Evolutionary conservation across 2,113 vertebrate genomes (phyloP).

Genomic region (Lutjanus erythropterus): DNA sequence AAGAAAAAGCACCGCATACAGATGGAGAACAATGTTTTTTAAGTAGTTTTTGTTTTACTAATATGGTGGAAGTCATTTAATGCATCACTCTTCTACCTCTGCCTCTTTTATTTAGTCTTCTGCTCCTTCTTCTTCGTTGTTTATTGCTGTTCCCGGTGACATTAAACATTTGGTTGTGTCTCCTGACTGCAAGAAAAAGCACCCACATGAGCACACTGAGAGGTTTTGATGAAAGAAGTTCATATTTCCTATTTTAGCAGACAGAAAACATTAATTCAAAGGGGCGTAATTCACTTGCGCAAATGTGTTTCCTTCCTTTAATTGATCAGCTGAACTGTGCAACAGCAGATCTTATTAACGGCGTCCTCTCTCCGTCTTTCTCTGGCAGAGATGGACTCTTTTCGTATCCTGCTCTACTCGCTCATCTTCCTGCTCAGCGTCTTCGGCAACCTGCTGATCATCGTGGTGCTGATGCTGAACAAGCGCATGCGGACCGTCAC

Average conservation of each 20-base stretch:
- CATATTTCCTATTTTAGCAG: slow-evolving; percentile 7
- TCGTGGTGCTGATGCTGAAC: slow-evolving; percentile 90
- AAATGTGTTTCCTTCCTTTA: slow-evolving; percentile 10
- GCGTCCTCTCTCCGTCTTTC: slow-evolving; percentile 20
- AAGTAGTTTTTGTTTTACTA: background rate
- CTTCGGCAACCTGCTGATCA: slow-evolving; percentile 92
- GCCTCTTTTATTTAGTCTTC: slow-evolving; percentile 14
- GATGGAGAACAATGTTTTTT: background rate
- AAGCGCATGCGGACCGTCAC: slow-evolving; percentile 95
- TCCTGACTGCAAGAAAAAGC: background rate
- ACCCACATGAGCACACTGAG: background rate
- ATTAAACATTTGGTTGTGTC: background rate
- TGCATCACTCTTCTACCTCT: background rate
- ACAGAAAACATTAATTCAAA: background rate
- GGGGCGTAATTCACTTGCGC: slow-evolving; percentile 32
- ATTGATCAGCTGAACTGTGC: slow-evolving; percentile 6
- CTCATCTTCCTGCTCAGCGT: slow-evolving; percentile 93
- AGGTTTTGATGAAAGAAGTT: slow-evolving; percentile 31
- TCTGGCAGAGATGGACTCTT: slow-evolving; percentile 86
- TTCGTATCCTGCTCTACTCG: slow-evolving; percentile 90
- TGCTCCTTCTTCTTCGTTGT: background rate
- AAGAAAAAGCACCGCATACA: background rate
- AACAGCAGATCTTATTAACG: background rate
- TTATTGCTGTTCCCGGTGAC: background rate
- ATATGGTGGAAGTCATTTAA: background rate